These are phyloP conservation scores for Sanderia malayensis DNA, from an alignment of 30 jellyfish, hydroid and myxozoan genomes.

Conservation along the genomic window DNA sequence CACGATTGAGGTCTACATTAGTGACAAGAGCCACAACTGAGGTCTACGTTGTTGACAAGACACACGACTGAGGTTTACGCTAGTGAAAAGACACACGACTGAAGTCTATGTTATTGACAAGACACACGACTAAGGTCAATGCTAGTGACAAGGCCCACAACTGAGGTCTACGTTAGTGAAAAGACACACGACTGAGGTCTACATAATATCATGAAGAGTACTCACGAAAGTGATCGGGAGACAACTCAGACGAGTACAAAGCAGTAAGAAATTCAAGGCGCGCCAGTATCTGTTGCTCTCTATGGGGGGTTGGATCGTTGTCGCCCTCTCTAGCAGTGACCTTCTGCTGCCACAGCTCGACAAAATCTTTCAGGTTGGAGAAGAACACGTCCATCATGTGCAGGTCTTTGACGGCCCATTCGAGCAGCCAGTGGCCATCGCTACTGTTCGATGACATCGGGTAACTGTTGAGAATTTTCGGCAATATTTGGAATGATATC, in stretches of 20 bases:
- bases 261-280: slow-evolving; percentile 91
- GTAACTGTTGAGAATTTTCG: slow-evolving; percentile 82
- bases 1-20: no score
- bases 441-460: slow-evolving; percentile 74
- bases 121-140: no score
- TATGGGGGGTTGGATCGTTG: slow-evolving; percentile 14
- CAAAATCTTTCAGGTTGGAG: slow-evolving; percentile 67
- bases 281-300: slow-evolving; percentile 83
- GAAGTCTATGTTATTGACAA: no score
- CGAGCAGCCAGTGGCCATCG: slow-evolving; percentile 72
- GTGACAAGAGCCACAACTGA: no score
- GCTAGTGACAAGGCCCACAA: no score
- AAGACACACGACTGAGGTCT: no score
- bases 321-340: slow-evolving; percentile 19
- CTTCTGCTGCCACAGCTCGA: slow-evolving; percentile 45
- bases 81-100: no score
- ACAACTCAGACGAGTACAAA: slow-evolving; percentile 72
- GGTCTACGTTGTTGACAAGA: no score
- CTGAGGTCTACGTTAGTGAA: no score
- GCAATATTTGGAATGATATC: slow-evolving; percentile 84
- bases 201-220: no score
- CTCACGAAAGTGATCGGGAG: slow-evolving; percentile 98
- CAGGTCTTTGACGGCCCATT: slow-evolving; percentile 94
- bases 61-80: no score
- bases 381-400: slow-evolving; percentile 85